These are phyloP conservation scores for Lepus americanus DNA, from an alignment of 2,113 vertebrate genomes.

Conservation along the genomic window DNA sequence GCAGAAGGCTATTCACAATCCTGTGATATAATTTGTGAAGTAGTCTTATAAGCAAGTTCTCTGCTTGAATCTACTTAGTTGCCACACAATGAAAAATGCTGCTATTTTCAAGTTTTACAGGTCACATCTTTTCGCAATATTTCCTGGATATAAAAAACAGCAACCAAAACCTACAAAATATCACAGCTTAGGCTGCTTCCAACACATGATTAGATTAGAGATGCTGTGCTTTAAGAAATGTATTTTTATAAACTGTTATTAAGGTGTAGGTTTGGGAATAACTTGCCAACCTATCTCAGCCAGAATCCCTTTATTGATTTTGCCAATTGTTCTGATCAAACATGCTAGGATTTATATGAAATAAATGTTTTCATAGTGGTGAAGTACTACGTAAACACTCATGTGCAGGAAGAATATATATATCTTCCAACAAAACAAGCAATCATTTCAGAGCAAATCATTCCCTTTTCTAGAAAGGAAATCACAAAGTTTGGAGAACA, in stretches of 20 bases:
- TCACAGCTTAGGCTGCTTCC: constrained; percentile 20
- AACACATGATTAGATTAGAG: constrained; percentile 33
- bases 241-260: constrained; percentile 29
- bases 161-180: neutral
- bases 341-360: constrained; percentile 62
- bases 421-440: constrained; percentile 17
- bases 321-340: constrained; percentile 59
- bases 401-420: neutral
- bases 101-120: constrained; percentile 32
- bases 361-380: neutral
- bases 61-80: constrained; percentile 36
- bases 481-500: constrained; percentile 36
- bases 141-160: neutral
- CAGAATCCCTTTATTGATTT: constrained; percentile 56
- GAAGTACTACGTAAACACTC: neutral
- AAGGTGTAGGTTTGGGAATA: constrained; percentile 50
- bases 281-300: constrained; percentile 18
- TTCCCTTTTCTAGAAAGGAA: constrained; percentile 22
- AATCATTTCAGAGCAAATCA: constrained; percentile 9
- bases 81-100: constrained; percentile 20
- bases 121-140: constrained; percentile 19
- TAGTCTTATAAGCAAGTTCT: constrained; percentile 49
- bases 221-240: constrained; percentile 12
- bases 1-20: neutral
- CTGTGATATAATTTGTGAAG: constrained; percentile 12